Conservation (phyloP, 2,888 invertebrate genomes). For the Heliconius erato region DNA sequence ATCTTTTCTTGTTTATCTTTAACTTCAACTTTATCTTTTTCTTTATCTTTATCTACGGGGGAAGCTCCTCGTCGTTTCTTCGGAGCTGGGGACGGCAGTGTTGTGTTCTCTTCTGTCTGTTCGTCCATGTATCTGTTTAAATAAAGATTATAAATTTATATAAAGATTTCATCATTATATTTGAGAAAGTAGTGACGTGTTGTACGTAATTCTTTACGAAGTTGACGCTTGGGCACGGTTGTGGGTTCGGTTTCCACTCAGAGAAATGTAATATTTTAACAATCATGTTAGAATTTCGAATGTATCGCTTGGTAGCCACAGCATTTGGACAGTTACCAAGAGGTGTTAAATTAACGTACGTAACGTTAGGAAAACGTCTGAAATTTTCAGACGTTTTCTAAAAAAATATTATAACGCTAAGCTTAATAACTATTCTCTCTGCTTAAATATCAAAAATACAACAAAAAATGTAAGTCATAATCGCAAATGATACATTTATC, state of each 20-base stretch:
- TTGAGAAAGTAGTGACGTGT: background rate
- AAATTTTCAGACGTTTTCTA: no score
- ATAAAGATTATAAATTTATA: background rate
- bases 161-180: no score
- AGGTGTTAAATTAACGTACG: no score
- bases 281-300: no score
- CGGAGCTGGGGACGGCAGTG: constrained; percentile 70
- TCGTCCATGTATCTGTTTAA: constrained; percentile 78
- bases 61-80: constrained; percentile 74
- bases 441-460: background rate
- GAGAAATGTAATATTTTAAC: no score
- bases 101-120: constrained; percentile 76
- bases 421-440: no score
- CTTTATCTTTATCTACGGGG: constrained; percentile 53
- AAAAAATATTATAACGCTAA: no score
- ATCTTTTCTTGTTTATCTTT: constrained; percentile 63
- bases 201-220: background rate
- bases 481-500: constrained; percentile 71
- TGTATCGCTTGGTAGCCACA: no score
- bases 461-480: constrained; percentile 68
- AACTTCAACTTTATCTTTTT: constrained; percentile 56
- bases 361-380: no score
- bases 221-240: no score
- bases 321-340: no score
- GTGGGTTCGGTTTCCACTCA: no score